Evolutionary conservation across 2,888 invertebrate species (phyloP).

Genomic region (Galerucella calmariensis): DNA sequence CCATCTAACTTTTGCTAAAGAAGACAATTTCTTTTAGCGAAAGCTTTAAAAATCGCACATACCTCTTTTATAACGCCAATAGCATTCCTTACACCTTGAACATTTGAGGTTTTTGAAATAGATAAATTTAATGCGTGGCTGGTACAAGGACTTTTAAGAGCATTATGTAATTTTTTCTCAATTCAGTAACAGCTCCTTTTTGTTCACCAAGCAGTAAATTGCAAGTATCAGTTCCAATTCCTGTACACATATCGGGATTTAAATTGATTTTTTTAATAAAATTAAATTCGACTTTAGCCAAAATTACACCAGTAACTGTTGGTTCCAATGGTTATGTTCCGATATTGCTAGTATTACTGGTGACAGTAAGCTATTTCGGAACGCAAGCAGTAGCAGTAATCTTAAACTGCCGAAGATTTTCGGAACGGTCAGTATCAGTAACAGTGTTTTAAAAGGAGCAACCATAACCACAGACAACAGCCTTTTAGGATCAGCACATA

Average conservation of each 20-base stretch:
- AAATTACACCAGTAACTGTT: not conserved
- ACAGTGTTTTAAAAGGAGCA: too few relatives aligned
- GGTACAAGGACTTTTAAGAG: constrained; percentile 22
- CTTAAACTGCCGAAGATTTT: too few relatives aligned
- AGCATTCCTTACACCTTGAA: constrained; percentile 24
- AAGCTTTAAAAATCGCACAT: too few relatives aligned
- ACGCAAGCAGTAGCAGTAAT: too few relatives aligned
- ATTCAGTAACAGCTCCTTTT: constrained; percentile 23
- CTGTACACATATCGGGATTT: constrained; percentile 19
- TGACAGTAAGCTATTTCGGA: too few relatives aligned
- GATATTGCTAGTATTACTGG: too few relatives aligned
- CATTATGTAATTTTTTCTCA: constrained; percentile 23
- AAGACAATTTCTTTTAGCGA: too few relatives aligned
- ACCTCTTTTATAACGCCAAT: constrained; percentile 30
- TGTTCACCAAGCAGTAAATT: constrained; percentile 24
- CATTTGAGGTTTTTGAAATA: constrained; percentile 20
- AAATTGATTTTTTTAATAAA: constrained; percentile 20
- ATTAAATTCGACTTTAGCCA: not conserved
- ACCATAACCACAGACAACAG: too few relatives aligned
- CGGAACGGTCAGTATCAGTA: too few relatives aligned
- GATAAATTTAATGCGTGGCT: constrained; percentile 29
- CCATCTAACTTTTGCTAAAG: not conserved
- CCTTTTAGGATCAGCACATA: too few relatives aligned
- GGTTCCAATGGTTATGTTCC: constrained; percentile 9
- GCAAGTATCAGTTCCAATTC: constrained; percentile 29